Conservation (phyloP, 2,797 vertebrate genomes). For the Pteropus rufus region DNA sequence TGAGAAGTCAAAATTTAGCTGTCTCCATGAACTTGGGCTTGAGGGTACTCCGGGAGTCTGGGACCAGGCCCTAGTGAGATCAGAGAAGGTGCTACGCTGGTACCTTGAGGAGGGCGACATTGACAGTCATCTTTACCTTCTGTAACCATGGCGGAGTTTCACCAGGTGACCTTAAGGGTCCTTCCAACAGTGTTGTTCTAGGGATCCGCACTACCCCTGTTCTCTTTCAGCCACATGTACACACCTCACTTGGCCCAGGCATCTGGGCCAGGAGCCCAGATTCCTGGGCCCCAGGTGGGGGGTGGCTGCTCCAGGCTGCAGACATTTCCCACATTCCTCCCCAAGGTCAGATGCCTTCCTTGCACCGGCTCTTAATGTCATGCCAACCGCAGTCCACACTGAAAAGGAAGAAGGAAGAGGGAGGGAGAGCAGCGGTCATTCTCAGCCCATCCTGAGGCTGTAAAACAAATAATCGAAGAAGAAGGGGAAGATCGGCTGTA, state of each 20-base stretch:
- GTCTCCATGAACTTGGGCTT: background rate
- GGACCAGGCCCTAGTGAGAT: background rate
- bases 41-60: background rate
- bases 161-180: background rate
- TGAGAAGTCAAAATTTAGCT: background rate
- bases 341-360: constrained; percentile 70
- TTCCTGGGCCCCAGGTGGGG: constrained; percentile 61
- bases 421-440: background rate
- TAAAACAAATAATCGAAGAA: background rate
- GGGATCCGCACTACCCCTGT: background rate
- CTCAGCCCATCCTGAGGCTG: background rate
- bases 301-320: constrained; percentile 20
- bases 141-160: background rate
- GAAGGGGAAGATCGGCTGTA: too few species aligned
- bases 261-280: constrained; percentile 34
- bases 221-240: background rate
- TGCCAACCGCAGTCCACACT: background rate
- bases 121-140: background rate
- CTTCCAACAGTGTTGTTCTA: background rate
- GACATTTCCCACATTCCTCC: constrained; percentile 70
- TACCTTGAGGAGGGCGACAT: accelerated
- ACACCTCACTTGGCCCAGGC: background rate
- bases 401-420: background rate
- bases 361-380: constrained; percentile 28
- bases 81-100: background rate